Conservation (phyloP, 2,797 vertebrate species). For the Botia kubotai region DNA sequence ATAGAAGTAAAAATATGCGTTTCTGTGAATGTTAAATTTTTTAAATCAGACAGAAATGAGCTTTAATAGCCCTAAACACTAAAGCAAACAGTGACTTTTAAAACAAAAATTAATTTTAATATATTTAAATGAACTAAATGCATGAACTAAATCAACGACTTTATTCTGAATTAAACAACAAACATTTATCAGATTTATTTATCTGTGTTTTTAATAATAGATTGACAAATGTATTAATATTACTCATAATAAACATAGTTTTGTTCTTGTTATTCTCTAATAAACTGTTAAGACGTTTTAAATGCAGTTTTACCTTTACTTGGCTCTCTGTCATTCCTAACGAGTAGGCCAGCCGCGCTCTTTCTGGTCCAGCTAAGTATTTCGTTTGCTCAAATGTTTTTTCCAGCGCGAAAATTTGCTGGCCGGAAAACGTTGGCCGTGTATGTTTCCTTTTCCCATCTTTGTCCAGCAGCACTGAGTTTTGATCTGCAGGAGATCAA, state of each 20-base stretch:
- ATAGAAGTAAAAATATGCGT: too few species aligned
- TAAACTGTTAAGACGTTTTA: conserved; percentile 35
- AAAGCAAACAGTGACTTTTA: background rate
- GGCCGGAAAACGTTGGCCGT: conserved; percentile 94
- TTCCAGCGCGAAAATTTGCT: conserved; percentile 97
- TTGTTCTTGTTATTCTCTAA: background rate
- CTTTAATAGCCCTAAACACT: background rate
- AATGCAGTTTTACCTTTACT: conserved; percentile 86
- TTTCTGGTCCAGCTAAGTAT: conserved; percentile 93
- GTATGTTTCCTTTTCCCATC: conserved; percentile 98
- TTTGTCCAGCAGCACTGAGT: conserved; percentile 92
- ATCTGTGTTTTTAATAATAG: background rate
- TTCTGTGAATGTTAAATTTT: too few species aligned
- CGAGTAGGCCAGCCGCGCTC: conserved; percentile 91
- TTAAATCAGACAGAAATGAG: too few species aligned
- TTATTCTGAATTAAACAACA: background rate
- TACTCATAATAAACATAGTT: background rate
- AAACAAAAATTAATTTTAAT: background rate
- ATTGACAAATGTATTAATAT: background rate
- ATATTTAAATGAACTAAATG: background rate
- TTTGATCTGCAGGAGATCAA: conserved; percentile 85
- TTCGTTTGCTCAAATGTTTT: conserved; percentile 99
- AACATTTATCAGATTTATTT: background rate
- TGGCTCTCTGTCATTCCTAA: conserved; percentile 98
- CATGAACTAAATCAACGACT: background rate